Base-by-base conservation (phyloP, 2,113 vertebrate genomes). In the Tautogolabrus adspersus region DNA sequence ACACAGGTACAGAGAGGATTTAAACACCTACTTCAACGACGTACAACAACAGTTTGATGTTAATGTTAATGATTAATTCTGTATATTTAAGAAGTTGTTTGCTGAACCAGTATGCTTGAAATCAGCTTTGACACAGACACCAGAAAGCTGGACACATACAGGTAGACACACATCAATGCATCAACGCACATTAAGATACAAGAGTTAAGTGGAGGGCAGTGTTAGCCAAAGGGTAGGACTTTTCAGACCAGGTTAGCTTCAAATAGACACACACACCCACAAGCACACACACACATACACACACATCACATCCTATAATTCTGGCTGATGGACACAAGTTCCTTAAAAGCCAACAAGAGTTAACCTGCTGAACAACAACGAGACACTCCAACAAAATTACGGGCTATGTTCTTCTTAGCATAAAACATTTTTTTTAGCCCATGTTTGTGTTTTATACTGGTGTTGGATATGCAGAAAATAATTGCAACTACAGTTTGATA, bases 231-330 rank as follows among this genome's bases (percentile, higher is more conserved):
- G 77, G 86, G 40, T 18, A 70, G 82, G 82, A 79, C 72, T 44
- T 23, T 85, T 82, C 68, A 82, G 72, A 76, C 67, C 51, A 46
- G 81, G 63, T 82, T 82, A 79, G 47, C n/a, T 52, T 81, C 54
- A 42, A 23, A 56, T 49, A 79, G 37, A 73, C 38, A 79, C 58
- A 75, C 23, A 52, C 30, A 66, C 64, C 21, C 26, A 54, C 64
- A 66, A 23, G 22, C 40, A 59, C 56, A 51, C 42, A 60, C 56
- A 70, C 42, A 37, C 60, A 49, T 19, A 74, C 47, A 55, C 34
- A 55, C 38, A 13, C 21, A 72, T 75, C 83, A 74, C 72, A 68
- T 84, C 65, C 34, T 10, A 77, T 88, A 73, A 80, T 59, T 54
- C 56, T 44, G 26, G 55, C 51, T 34, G 23, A 57, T 44, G 51